phyloP scores from a whole-genome alignment of 64 coral and sea anemone genomes.

The Acropora yongei region DNA sequence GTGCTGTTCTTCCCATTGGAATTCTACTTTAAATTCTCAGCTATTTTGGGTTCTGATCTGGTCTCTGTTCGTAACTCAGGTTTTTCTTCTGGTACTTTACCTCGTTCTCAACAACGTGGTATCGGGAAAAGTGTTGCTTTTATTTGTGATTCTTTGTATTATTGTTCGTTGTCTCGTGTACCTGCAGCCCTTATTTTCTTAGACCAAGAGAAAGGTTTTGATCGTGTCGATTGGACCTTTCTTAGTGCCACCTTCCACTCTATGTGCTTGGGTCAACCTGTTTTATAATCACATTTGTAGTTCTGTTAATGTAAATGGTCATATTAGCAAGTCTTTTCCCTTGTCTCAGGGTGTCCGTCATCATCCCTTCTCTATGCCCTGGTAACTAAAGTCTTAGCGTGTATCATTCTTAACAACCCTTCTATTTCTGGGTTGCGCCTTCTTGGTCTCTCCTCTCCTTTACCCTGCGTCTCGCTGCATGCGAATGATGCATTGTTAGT shows the following conservation, averaged over 20 bases:
- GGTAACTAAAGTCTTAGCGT: conserved; percentile 2
- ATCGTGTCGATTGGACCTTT: conserved; percentile 42
- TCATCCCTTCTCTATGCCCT: conserved; percentile 30
- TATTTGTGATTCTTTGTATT: neutral
- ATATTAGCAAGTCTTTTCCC: neutral
- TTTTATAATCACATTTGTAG: conserved; percentile 17
- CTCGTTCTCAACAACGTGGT: neutral
- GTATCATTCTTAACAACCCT: neutral
- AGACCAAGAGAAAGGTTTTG: conserved; percentile 67
- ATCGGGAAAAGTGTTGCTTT: conserved; percentile 39
- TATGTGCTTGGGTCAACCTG: neutral
- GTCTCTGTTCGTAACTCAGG: neutral
- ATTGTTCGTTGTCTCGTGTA: neutral
- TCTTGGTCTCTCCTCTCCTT: no score
- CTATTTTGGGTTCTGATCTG: neutral
- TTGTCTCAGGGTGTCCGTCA: conserved; percentile 48
- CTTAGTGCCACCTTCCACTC: neutral
- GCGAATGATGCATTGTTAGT: conserved; percentile 19
- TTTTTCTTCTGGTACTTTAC: neutral
- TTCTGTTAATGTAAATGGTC: conserved; percentile 32
- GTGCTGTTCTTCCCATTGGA: neutral
- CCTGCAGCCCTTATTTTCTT: neutral
- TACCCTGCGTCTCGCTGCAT: neutral
- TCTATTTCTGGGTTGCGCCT: no score
- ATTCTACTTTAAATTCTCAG: neutral